Evolutionary conservation across 2,797 vertebrate species (phyloP).

Genomic region (Florisuga fusca): DNA sequence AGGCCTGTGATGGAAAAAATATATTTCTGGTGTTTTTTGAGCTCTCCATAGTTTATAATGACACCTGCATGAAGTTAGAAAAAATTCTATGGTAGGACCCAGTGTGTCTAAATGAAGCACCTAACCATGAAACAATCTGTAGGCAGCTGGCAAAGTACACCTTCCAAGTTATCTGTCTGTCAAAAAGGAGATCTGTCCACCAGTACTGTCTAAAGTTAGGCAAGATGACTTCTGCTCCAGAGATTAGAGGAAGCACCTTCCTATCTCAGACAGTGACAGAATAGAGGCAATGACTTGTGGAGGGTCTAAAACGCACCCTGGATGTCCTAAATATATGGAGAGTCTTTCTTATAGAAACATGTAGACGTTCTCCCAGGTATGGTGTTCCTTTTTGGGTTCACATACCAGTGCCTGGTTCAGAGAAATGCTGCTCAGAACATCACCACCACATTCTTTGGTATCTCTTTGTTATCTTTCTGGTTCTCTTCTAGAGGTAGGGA

Average conservation of each 20-base stretch:
- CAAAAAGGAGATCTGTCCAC: background rate
- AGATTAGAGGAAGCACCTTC: background rate
- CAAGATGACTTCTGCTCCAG: background rate
- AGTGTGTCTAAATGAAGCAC: background rate
- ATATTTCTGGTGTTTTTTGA: background rate
- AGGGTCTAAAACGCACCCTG: background rate
- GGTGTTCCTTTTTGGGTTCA: background rate
- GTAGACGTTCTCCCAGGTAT: background rate
- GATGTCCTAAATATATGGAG: background rate
- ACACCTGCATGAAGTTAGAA: background rate
- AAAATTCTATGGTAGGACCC: background rate
- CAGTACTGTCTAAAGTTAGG: background rate
- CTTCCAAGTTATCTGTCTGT: background rate
- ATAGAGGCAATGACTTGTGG: background rate
- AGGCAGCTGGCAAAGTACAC: background rate
- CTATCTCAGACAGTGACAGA: background rate
- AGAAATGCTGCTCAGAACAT: background rate
- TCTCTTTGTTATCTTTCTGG: background rate
- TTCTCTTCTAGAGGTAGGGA: background rate
- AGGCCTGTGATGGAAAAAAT: background rate
- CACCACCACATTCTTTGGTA: background rate
- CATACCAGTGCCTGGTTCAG: background rate
- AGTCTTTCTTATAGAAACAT: background rate
- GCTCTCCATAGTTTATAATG: background rate
- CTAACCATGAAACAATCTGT: background rate